Conservation (phyloP, 2,797 vertebrate species). For the Toxotes lorentzi region DNA sequence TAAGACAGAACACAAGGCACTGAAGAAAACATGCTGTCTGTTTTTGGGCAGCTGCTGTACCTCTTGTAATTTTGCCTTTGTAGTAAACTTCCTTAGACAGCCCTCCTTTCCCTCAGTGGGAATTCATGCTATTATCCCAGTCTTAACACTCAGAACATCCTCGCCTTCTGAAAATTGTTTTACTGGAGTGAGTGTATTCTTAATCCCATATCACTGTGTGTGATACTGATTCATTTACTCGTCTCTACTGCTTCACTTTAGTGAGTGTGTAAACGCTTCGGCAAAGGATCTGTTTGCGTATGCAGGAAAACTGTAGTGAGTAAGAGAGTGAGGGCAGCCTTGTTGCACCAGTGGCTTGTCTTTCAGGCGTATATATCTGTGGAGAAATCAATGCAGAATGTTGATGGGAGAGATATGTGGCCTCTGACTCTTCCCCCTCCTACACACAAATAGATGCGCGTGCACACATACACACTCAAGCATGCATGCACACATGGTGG, state of each 20-base stretch:
- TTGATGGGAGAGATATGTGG: constrained; percentile 78
- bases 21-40: constrained; percentile 29
- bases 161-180: constrained; percentile 46
- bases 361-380: constrained; percentile 73
- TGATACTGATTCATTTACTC: constrained; percentile 60
- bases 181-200: constrained; percentile 45
- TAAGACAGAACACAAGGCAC: constrained; percentile 34
- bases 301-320: constrained; percentile 65
- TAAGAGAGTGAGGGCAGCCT: constrained; percentile 73
- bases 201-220: constrained; percentile 62
- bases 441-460: constrained; percentile 68
- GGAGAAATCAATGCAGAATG: constrained; percentile 81
- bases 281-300: constrained; percentile 56
- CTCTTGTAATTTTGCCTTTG: constrained; percentile 41
- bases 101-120: constrained; percentile 9
- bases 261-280: constrained; percentile 60
- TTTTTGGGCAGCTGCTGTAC: constrained; percentile 46
- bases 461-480: constrained; percentile 38
- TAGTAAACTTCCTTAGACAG: constrained; percentile 50
- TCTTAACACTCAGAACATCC: constrained; percentile 37
- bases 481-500: constrained; percentile 53
- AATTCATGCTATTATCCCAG: constrained; percentile 46
- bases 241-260: constrained; percentile 53
- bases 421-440: constrained; percentile 77
- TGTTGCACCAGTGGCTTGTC: constrained; percentile 70